Evolutionary conservation across 1,140 invertebrate genomes (phyloP).

Genomic region (Eupristina koningsbergeri): DNA sequence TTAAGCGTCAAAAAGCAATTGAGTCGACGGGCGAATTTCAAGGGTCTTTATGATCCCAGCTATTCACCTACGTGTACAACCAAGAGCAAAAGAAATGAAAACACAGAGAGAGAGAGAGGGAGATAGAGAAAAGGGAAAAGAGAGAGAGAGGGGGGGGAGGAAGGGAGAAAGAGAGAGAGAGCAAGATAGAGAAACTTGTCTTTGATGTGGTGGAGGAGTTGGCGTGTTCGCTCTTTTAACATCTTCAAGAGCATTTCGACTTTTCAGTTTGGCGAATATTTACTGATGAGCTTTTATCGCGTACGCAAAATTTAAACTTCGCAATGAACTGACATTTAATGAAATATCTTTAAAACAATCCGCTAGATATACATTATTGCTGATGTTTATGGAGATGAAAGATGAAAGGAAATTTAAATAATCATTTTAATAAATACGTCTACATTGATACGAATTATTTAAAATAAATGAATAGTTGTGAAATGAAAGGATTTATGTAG

Average conservation of each 20-base stretch:
- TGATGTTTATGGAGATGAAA: no score
- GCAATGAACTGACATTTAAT: background rate
- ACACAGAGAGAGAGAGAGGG: background rate
- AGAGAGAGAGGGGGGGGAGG: slow-evolving; percentile 3
- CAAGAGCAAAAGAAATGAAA: background rate
- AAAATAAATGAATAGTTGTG: no score
- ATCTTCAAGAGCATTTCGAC: background rate
- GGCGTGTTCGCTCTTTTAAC: background rate
- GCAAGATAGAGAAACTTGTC: slow-evolving; percentile 11
- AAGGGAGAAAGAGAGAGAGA: background rate
- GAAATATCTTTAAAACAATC: background rate
- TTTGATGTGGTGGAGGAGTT: slow-evolving; percentile 33
- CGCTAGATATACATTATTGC: background rate
- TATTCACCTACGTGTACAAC: background rate
- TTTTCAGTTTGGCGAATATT: background rate
- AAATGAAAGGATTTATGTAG: no score
- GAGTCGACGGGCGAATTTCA: background rate
- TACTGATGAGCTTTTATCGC: slow-evolving; percentile 32
- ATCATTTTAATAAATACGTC: background rate
- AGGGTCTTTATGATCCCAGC: background rate
- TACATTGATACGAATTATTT: no score
- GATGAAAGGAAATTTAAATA: background rate
- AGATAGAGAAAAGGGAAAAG: no score
- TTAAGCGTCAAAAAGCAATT: slow-evolving; percentile 4
- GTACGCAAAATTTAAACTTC: background rate